phyloP scores from a whole-genome alignment of 2,797 vertebrate species.

The Notoglanidium macrostoma region DNA sequence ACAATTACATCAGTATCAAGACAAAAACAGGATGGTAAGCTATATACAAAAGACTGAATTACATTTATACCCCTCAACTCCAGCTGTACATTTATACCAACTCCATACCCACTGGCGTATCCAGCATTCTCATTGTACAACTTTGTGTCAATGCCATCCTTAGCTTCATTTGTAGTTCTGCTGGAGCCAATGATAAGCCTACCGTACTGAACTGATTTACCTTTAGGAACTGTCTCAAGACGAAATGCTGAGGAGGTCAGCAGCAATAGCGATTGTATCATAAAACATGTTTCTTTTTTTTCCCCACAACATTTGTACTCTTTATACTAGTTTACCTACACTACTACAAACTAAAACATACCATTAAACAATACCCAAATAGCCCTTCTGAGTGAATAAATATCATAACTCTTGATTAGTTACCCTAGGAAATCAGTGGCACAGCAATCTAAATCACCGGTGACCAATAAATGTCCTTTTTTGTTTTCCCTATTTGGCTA shows the following conservation, averaged over 20 bases:
- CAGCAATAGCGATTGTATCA: not conserved
- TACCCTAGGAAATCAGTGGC: not conserved
- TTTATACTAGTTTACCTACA: fast-evolving
- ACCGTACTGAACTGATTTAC: not conserved
- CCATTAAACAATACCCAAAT: fast-evolving
- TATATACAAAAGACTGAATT: not conserved
- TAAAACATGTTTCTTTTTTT: not conserved
- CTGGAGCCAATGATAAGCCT: not conserved
- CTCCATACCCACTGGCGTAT: not conserved
- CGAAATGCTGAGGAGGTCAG: not conserved
- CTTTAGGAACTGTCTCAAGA: not conserved
- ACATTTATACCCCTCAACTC: not conserved
- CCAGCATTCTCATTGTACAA: not conserved
- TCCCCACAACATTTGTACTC: not conserved
- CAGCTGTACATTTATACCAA: not conserved
- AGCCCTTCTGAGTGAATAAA: not conserved
- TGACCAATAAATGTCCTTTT: not conserved
- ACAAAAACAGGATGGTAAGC: not conserved
- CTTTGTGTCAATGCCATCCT: not conserved
- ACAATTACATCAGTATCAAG: not conserved
- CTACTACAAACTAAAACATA: not conserved
- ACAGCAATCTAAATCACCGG: constrained; percentile 27
- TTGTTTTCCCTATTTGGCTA: not conserved
- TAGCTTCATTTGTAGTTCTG: not conserved
- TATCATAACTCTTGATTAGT: not conserved